Conservation (phyloP, 2,113 vertebrate genomes). For the Takifugu flavidus region DNA sequence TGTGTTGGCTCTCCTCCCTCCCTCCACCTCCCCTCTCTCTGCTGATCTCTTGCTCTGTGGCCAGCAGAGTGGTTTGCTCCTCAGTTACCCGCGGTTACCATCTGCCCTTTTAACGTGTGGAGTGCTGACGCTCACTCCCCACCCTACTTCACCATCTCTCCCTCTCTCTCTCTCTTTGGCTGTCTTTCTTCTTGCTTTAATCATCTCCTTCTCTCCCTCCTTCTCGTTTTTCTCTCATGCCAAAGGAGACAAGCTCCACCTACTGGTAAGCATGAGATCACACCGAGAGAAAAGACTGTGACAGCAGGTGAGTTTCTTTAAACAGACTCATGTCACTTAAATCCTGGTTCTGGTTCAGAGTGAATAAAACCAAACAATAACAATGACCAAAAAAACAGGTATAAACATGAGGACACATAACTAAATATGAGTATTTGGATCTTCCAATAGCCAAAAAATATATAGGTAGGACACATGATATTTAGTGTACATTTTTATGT, state of each 20-base stretch:
- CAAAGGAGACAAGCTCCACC: conserved; percentile 65
- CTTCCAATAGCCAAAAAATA: too few species aligned
- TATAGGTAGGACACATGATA: too few species aligned
- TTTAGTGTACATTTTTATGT: too few species aligned
- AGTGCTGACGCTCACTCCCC: conserved; percentile 68
- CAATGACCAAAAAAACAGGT: not conserved
- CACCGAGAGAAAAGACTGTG: conserved; percentile 1
- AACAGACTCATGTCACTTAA: not conserved
- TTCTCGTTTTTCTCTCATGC: conserved; percentile 34
- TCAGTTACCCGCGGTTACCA: conserved; percentile 73
- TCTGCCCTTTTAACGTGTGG: conserved; percentile 70
- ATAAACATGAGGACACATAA: too few species aligned
- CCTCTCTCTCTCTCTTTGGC: conserved; percentile 12
- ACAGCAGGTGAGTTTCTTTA: not conserved
- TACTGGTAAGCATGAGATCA: conserved; percentile 45
- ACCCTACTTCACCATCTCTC: conserved; percentile 1
- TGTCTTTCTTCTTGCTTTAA: conserved; percentile 56
- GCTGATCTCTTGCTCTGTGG: conserved; percentile 65
- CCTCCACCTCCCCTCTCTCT: conserved; percentile 44
- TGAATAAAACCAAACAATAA: not conserved
- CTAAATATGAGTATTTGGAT: too few species aligned
- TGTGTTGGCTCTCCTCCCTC: conserved; percentile 53
- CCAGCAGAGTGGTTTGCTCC: conserved; percentile 69
- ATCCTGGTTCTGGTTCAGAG: not conserved
- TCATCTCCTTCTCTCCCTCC: conserved; percentile 52